Percentiles rank a stretch among this genome's conserved stretches.
Evolutionary conservation across 2,113 vertebrate species (phyloP).

Genomic region (Dolichotis patagonum): DNA sequence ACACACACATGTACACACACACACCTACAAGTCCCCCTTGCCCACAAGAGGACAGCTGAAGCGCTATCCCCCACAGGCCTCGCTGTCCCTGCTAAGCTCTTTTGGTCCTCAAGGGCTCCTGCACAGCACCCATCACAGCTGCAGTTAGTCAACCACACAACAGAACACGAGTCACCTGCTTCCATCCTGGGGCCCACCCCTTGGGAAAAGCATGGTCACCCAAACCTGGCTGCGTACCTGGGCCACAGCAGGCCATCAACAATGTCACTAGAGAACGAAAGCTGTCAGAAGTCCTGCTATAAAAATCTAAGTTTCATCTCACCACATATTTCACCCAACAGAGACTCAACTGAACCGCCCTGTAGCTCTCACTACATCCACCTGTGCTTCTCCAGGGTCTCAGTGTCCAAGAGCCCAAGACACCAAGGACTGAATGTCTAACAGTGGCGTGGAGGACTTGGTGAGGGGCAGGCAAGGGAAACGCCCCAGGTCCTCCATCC

Average conservation of each 20-base stretch:
- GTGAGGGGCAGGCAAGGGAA: not conserved
- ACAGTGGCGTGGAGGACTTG: fast-evolving
- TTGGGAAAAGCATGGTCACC: not conserved
- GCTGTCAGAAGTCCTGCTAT: not conserved
- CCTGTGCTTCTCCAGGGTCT: no score
- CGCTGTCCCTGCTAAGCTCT: not conserved
- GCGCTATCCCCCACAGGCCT: not conserved
- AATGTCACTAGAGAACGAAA: not conserved
- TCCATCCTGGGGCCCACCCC: not conserved
- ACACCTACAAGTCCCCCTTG: not conserved
- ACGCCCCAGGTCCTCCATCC: fast-evolving
- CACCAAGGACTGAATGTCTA: fast-evolving
- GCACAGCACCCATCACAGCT: fast-evolving
- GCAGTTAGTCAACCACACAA: not conserved
- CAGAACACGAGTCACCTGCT: fast-evolving
- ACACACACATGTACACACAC: no score
- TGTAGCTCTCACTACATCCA: not conserved
- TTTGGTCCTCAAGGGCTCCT: no score
- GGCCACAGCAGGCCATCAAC: not conserved
- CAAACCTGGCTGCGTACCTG: not conserved
- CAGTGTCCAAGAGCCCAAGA: not conserved
- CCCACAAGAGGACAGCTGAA: not conserved
- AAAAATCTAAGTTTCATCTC: no score
- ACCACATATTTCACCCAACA: not conserved
- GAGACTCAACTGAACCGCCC: not conserved